phyloP scores from a whole-genome alignment of 2,113 vertebrate species.

The Atrichornis clamosus region DNA sequence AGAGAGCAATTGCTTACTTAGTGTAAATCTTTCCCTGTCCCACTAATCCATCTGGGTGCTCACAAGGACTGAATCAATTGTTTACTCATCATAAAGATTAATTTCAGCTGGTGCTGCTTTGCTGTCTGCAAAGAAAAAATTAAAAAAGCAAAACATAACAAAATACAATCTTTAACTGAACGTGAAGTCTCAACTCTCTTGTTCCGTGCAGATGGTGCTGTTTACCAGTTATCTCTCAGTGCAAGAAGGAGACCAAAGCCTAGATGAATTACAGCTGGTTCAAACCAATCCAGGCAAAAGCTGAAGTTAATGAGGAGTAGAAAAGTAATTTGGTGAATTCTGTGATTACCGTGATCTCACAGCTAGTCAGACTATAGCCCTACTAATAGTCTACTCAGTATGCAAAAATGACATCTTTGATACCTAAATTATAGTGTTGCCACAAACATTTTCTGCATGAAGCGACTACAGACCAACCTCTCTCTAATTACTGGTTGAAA shows the following conservation, averaged over 20 bases:
- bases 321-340: background rate
- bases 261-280: slow-evolving; percentile 20
- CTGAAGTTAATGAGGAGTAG: slow-evolving; percentile 31
- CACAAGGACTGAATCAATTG: background rate
- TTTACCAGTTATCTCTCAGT: slow-evolving; percentile 25
- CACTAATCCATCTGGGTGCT: slow-evolving; percentile 25
- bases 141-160: background rate
- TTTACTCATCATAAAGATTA: slow-evolving; percentile 45
- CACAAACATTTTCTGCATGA: background rate
- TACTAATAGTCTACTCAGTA: background rate
- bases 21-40: background rate
- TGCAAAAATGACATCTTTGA: background rate
- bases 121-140: background rate
- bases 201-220: slow-evolving; percentile 40
- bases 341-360: background rate
- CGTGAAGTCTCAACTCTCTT: background rate
- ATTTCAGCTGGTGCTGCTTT: slow-evolving; percentile 36
- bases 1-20: background rate
- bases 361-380: background rate
- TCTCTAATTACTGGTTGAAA: background rate
- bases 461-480: background rate
- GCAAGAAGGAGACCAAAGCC: slow-evolving; percentile 22
- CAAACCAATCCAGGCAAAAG: slow-evolving; percentile 15
- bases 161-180: background rate
- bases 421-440: background rate